Evolutionary conservation across 1,140 invertebrate species (phyloP), one percentile per base, ranked within the genome.

Genomic region (Samia ricini): DNA sequence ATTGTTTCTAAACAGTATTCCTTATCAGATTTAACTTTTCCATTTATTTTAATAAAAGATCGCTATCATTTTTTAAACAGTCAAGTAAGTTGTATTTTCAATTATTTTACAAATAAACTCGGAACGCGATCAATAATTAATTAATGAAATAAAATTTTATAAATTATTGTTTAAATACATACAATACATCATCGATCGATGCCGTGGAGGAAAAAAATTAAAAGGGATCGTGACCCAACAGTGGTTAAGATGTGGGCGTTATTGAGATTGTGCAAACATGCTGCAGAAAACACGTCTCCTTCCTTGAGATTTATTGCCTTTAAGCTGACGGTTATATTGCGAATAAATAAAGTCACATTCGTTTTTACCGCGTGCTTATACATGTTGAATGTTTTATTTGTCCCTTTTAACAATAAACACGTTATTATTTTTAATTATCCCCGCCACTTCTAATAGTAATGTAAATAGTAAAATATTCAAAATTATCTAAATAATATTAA

Each of bases 161-260:
- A 42, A 42, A 42, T 42, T 10, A 42, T 42, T 15, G 33, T 42
- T 42, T 29, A n/a, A n/a, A n/a, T 29, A 10, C n/a, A 42, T 42
- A 15, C 12, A 15, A 42, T 42, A 12, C n/a, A 42, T 42, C 12
- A 23, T 52, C 22, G 7, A 51, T 51, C 36, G 18, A 15, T 52
- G 51, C 8, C 8, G n/a, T n/a, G 51, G 50, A 52, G 19, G 20
- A 8, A 22, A 61, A 49, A 21, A 49, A 63, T 55, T 49, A 61
- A 50, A 63, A 62, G 56, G 56, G 56, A 57, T 52, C 56, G 36
- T 66, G 64, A 63, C 60, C 56, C 51, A 29, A 26, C 64, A 19
- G 42, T 48, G 64, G 60, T 42, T 52, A 58, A 55, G 42, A 22
- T 49, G 64, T 61, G 64, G 64, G 60, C 64, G 64, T 59, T 29